Evolutionary conservation across 2,113 vertebrate genomes (phyloP).

Genomic region (Eptesicus fuscus): DNA sequence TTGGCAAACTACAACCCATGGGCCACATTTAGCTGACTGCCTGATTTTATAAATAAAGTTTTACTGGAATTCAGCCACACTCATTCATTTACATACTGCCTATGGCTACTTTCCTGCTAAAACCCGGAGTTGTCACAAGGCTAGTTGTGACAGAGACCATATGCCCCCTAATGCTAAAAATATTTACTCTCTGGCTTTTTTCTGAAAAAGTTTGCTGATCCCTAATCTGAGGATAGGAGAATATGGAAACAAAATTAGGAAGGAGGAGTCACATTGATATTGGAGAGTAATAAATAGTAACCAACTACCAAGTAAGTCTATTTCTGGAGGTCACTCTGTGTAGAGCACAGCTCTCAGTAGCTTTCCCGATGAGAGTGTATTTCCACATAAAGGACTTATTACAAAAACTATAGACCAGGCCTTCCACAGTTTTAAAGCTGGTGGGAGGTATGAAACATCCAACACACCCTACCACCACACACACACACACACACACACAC

Average conservation of each 20-base stretch:
- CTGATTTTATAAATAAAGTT: neutral
- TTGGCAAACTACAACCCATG: neutral
- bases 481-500: neutral
- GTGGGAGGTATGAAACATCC: neutral
- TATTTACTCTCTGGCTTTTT: neutral
- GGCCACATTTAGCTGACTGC: neutral
- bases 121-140: neutral
- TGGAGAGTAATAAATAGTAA: neutral
- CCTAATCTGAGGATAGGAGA: neutral
- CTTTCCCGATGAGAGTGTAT: neutral
- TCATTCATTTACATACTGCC: neutral
- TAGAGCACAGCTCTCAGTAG: neutral
- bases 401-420: neutral
- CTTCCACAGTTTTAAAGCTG: neutral
- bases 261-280: neutral
- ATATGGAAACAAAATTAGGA: neutral
- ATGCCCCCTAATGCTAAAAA: neutral
- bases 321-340: neutral
- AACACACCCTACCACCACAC: neutral
- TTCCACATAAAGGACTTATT: neutral
- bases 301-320: neutral
- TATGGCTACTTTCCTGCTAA: neutral
- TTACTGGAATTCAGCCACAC: neutral
- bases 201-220: neutral
- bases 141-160: neutral